These are phyloP conservation scores for Germaria angustata DNA, from an alignment of 2,888 invertebrate species.

Conservation along the genomic window DNA sequence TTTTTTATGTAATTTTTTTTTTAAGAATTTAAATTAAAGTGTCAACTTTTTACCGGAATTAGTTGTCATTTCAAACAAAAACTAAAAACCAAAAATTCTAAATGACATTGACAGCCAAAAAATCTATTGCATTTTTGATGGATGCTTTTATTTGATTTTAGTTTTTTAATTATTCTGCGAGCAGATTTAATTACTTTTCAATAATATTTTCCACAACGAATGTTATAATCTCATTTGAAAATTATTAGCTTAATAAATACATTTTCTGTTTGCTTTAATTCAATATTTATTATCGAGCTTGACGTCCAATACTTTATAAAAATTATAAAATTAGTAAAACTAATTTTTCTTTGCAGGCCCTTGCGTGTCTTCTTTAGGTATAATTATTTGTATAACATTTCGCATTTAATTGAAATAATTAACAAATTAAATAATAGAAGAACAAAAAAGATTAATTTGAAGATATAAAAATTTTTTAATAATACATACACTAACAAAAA, in stretches of 20 bases:
- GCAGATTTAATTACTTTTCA: slow-evolving; percentile 34
- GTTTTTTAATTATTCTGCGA: slow-evolving; percentile 23
- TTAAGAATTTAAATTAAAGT: slow-evolving; percentile 58
- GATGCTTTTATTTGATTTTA: slow-evolving; percentile 23
- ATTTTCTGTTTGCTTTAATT: background rate
- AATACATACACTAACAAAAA: no score
- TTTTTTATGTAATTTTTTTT: slow-evolving; percentile 2
- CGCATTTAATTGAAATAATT: no score
- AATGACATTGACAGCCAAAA: slow-evolving; percentile 53
- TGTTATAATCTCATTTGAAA: background rate
- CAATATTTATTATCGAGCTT: no score
- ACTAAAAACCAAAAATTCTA: background rate
- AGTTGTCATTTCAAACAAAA: slow-evolving; percentile 50
- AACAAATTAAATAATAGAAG: no score
- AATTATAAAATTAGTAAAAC: no score
- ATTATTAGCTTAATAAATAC: background rate
- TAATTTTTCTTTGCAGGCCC: no score
- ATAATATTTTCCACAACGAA: background rate
- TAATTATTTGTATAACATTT: no score
- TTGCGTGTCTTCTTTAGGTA: no score
- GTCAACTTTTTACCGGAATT: slow-evolving; percentile 60
- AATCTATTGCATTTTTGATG: slow-evolving; percentile 42
- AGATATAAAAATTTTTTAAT: no score
- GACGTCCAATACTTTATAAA: no score
- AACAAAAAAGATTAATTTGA: no score